Evolutionary conservation across 1,140 invertebrate species (phyloP).

Genomic region (Procambarus virginalis): DNA sequence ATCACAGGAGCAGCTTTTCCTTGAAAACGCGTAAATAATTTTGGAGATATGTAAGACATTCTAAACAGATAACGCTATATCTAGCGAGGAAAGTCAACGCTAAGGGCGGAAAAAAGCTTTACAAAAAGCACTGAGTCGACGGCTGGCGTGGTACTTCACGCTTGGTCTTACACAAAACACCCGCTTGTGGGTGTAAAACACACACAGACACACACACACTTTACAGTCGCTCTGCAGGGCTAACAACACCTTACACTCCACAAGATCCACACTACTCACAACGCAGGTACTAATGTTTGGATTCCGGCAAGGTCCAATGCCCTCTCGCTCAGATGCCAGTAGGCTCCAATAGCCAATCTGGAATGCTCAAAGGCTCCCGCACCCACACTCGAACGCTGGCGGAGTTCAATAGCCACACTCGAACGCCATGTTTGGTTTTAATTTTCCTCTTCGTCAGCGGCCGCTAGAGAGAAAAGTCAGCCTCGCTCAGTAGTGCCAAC

Average conservation of each 20-base stretch:
- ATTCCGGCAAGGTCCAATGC: slow-evolving; percentile 21
- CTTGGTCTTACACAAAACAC: too few relatives aligned
- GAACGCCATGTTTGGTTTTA: slow-evolving; percentile 30
- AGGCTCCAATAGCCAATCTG: slow-evolving; percentile 40
- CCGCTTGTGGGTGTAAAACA: neutral
- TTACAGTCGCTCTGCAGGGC: neutral
- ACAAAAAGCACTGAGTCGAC: neutral
- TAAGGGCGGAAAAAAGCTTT: neutral
- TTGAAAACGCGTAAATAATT: too few relatives aligned
- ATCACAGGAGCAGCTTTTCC: too few relatives aligned
- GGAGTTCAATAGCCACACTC: slow-evolving; percentile 33
- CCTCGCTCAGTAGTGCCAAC: neutral
- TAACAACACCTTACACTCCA: neutral
- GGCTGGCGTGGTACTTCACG: too few relatives aligned
- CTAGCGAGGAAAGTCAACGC: neutral
- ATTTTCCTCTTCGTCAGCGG: slow-evolving; percentile 38
- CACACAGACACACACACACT: neutral
- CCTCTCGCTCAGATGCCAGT: slow-evolving; percentile 18
- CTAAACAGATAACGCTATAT: neutral
- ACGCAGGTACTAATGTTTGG: slow-evolving; percentile 4
- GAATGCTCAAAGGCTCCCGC: slow-evolving; percentile 41
- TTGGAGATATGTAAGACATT: too few relatives aligned
- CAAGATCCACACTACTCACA: neutral
- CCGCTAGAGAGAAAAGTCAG: neutral
- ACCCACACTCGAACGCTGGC: slow-evolving; percentile 40